phyloP scores from a whole-genome alignment of 1,140 invertebrate genomes.

The Eulimnadia texana region DNA sequence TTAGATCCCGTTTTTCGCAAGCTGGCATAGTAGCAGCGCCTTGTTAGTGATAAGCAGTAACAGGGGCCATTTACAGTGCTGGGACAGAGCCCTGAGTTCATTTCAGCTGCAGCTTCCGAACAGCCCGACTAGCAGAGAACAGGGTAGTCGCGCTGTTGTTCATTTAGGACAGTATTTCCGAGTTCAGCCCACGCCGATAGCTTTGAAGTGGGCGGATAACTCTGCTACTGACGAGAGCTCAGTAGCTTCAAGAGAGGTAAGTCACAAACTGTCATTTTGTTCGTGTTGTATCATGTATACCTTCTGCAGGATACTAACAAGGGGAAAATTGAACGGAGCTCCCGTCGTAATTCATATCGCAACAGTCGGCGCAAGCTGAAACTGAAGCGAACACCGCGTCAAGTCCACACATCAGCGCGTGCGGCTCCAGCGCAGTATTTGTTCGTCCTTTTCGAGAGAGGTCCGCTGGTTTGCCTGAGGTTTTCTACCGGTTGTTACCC shows the following conservation, averaged over 20 bases:
- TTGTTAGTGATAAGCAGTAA: slow-evolving; percentile 7
- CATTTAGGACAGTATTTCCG: slow-evolving; percentile 5
- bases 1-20: slow-evolving; percentile 11
- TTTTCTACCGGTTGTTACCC: slow-evolving; percentile 4
- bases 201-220: not conserved
- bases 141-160: not conserved
- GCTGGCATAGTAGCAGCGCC: slow-evolving; percentile 6
- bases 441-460: slow-evolving; percentile 7
- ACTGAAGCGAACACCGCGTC: not conserved
- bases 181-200: not conserved
- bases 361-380: not conserved
- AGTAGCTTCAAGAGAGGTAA: not conserved
- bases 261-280: not conserved
- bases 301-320: not conserved
- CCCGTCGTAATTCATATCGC: not conserved
- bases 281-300: not conserved
- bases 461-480: not conserved
- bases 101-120: not conserved
- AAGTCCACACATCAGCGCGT: not conserved
- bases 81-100: slow-evolving; percentile 7
- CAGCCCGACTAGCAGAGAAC: not conserved
- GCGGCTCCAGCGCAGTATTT: not conserved
- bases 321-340: not conserved
- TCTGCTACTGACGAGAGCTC: not conserved
- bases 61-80: slow-evolving; percentile 3